These are phyloP conservation scores for Beroe forskalii DNA, from an alignment of 37 sponge, comb jelly and placozoan genomes.

Conservation along the genomic window DNA sequence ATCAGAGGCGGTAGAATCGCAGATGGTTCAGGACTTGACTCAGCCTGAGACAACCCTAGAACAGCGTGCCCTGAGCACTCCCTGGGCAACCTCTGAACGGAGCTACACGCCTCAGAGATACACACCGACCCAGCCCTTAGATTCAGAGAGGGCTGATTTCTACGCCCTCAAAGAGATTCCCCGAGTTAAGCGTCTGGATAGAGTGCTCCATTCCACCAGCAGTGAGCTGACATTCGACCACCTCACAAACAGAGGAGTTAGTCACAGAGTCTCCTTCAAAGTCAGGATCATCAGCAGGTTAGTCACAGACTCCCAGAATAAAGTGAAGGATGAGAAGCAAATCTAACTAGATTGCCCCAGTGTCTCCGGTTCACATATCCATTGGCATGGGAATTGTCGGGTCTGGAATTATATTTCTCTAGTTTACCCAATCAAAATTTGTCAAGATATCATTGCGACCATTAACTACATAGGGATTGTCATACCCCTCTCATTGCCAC, in stretches of 20 bases:
- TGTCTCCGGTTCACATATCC: too few relatives aligned
- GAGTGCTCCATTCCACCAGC: constrained; percentile 7
- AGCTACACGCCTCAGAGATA: not conserved
- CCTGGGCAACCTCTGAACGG: constrained; percentile 42
- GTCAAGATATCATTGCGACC: too few relatives aligned
- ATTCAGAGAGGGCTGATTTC: constrained; percentile 32
- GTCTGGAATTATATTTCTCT: too few relatives aligned
- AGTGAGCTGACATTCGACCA: not conserved
- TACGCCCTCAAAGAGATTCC: constrained; percentile 64
- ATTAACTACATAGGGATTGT: too few relatives aligned
- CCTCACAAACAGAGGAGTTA: not conserved
- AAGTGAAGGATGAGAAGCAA: too few relatives aligned
- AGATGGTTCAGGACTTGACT: constrained; percentile 46
- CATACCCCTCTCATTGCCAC: too few relatives aligned
- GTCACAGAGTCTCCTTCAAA: not conserved
- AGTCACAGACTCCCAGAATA: too few relatives aligned
- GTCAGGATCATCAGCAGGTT: constrained; percentile 34
- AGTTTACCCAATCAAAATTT: too few relatives aligned
- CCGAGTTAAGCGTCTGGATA: constrained; percentile 8
- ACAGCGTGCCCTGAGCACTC: not conserved
- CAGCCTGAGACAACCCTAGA: constrained; percentile 26
- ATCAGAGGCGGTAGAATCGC: not conserved
- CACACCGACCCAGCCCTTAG: not conserved
- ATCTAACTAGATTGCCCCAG: too few relatives aligned
- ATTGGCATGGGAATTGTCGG: too few relatives aligned